Conservation (phyloP, 2,888 invertebrate species). For the Caenorhabditis sp. region DNA sequence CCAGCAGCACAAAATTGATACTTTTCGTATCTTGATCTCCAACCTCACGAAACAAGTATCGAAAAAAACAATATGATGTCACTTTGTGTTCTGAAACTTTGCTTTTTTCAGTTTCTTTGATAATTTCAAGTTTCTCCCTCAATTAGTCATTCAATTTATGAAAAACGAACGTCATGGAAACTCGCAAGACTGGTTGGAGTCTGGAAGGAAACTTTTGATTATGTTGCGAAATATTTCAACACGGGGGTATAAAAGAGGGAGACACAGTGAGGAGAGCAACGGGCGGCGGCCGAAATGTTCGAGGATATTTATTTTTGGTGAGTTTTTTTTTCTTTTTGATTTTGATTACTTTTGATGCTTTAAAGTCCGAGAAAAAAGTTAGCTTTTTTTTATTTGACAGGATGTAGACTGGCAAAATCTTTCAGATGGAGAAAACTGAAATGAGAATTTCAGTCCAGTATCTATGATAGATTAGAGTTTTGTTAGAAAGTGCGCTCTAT, state of each 20-base stretch:
- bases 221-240: constrained; percentile 33
- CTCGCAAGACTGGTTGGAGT: not conserved
- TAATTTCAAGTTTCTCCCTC: not conserved
- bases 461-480: too few relatives aligned
- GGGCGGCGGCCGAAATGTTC: constrained; percentile 30
- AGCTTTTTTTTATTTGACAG: too few relatives aligned
- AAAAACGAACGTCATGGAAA: constrained; percentile 22
- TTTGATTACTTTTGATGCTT: not conserved
- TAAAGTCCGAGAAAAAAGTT: too few relatives aligned
- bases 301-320: constrained; percentile 44
- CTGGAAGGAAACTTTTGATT: not conserved
- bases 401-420: too few relatives aligned
- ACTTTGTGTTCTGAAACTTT: not conserved
- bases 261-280: not conserved
- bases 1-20: too few relatives aligned
- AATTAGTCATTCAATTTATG: constrained; percentile 10
- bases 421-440: too few relatives aligned
- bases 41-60: not conserved
- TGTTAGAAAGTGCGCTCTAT: too few relatives aligned
- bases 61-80: not conserved
- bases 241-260: constrained; percentile 20
- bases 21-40: too few relatives aligned
- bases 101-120: not conserved
- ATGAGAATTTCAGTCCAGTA: too few relatives aligned
- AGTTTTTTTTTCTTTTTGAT: not conserved